Conservation (phyloP, 2,113 vertebrate genomes). For the Ceuthmochares aereus region DNA sequence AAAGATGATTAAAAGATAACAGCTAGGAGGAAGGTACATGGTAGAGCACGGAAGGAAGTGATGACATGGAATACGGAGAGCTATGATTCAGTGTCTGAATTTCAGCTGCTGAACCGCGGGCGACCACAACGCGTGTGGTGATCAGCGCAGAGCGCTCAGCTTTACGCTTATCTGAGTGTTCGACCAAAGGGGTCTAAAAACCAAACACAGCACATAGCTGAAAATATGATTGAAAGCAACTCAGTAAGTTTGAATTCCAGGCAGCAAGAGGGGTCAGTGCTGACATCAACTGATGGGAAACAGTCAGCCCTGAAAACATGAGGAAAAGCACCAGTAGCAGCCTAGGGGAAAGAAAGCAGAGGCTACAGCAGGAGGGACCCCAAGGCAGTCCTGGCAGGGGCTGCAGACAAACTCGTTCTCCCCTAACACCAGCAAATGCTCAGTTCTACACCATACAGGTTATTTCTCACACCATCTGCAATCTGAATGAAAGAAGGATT, state of each 20-base stretch:
- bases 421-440: neutral
- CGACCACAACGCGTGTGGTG: accelerated
- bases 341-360: accelerated
- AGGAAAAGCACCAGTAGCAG: neutral
- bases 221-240: neutral
- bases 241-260: neutral
- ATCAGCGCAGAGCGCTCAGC: accelerated
- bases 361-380: neutral
- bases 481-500: neutral
- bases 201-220: neutral
- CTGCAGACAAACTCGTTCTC: neutral
- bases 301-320: neutral
- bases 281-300: neutral
- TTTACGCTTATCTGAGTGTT: neutral
- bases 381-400: neutral
- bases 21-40: neutral
- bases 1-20: neutral
- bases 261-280: neutral
- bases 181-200: neutral
- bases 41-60: neutral
- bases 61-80: neutral
- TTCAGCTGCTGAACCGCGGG: neutral
- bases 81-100: neutral
- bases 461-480: neutral
- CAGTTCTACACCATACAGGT: no score